Evolutionary conservation across 2,888 invertebrate species (phyloP), one percentile per base, ranked within the genome.

Genomic region (Tryphoninae sp.): DNA sequence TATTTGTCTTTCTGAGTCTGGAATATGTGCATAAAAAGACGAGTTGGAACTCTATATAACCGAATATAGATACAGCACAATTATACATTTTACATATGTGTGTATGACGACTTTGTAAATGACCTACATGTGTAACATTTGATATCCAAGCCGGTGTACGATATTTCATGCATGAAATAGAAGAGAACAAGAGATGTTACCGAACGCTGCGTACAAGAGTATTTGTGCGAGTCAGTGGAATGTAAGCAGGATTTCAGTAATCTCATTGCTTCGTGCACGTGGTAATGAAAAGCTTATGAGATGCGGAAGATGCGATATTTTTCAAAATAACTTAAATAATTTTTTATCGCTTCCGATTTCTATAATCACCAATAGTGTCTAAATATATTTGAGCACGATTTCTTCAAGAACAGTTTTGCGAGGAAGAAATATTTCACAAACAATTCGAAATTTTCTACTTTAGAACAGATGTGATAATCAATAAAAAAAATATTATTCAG

Each of bases 81-180:
- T 2, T 49, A 49, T 49, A 49, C 49, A 49, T 53, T 53, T 53
- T 51, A 59, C 23, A 45, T 6, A 53, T 68, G 45, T 13, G 61
- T 61, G 55, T 13, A 42, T 1, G 19, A 67, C 51, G 1, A 78
- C 81, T 81, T 83, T 81, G 81, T 83, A 61, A 67, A 85, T 86
- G 86, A 87, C 86, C 85, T 83, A 86, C 81, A 85, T 86, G 84
- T 82, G 82, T 84, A 84, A 87, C 83, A 88, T 86, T 84, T 86
- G 88, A 89, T 88, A 87, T 80, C 83, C 84, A 80, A 87, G 76
- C 84, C 78, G 81, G 68, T 82, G 82, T 89, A 88, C 85, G 81
- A 82, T 87, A 86, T 88, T 89, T 89, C 89, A 89, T 86, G 87
- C 88, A 78, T 87, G 80, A 88, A 88, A 87, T 82, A 83, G 64